Evolutionary conservation across 2,797 vertebrate species (phyloP).

Genomic region (Alcedo atthis): DNA sequence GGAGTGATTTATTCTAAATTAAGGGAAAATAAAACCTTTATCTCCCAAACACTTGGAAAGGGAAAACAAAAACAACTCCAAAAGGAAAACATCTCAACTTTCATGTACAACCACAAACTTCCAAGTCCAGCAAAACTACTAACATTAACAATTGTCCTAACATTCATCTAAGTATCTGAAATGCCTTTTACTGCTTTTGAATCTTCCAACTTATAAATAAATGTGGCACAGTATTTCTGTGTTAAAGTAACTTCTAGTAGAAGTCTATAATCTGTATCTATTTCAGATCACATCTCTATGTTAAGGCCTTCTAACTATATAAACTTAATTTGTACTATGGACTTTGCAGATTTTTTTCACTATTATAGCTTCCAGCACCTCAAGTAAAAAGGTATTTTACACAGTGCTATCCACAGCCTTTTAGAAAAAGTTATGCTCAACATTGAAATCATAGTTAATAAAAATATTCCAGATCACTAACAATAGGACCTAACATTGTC

Average conservation of each 20-base stretch:
- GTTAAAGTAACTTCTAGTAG: neutral
- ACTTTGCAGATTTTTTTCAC: neutral
- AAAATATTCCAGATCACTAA: neutral
- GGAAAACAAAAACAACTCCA: neutral
- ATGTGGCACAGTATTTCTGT: fast-evolving
- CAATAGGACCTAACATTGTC: fast-evolving
- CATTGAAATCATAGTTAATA: neutral
- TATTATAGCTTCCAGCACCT: neutral
- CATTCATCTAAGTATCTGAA: neutral
- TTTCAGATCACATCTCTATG: neutral
- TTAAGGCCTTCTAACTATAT: neutral
- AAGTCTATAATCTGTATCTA: neutral
- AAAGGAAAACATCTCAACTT: neutral
- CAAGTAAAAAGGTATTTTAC: neutral
- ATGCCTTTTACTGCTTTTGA: neutral
- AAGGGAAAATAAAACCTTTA: neutral
- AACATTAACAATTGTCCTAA: neutral
- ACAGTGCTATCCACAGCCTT: neutral
- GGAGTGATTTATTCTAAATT: constrained; percentile 96
- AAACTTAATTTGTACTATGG: neutral
- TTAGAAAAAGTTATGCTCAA: neutral
- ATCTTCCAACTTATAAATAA: neutral
- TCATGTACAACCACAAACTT: fast-evolving
- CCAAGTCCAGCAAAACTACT: neutral
- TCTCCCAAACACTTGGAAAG: neutral